Conservation (phyloP, 2,888 invertebrate species). For the Ectropis crepuscularia region DNA sequence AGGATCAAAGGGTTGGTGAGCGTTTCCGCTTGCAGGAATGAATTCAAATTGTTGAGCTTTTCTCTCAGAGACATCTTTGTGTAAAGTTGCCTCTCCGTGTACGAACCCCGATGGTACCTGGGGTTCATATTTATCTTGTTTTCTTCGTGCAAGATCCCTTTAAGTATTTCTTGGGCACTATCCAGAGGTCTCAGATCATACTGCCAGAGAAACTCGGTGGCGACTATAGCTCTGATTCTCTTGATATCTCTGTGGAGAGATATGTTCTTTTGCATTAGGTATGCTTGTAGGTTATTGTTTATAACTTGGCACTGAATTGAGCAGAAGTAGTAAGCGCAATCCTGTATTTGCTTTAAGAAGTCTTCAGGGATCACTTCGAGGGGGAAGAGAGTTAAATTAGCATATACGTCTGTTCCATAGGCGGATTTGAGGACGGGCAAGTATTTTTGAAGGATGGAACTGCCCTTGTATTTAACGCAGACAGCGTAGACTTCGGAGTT, state of each 20-base stretch:
- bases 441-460: slow-evolving; percentile 64
- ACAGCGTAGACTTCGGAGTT: slow-evolving; percentile 97
- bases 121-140: slow-evolving; percentile 77
- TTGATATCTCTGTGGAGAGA: slow-evolving; percentile 71
- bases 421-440: slow-evolving; percentile 71
- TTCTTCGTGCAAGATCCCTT: slow-evolving; percentile 72
- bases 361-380: slow-evolving; percentile 83
- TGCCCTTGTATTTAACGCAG: slow-evolving; percentile 86
- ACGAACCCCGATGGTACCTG: slow-evolving; percentile 82
- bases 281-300: slow-evolving; percentile 87
- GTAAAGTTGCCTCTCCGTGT: slow-evolving; percentile 82
- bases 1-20: slow-evolving; percentile 69
- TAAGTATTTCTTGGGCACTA: slow-evolving; percentile 75
- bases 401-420: slow-evolving; percentile 72
- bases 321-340: slow-evolving; percentile 88
- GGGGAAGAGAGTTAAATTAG: slow-evolving; percentile 83
- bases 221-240: slow-evolving; percentile 77
- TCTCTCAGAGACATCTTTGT: slow-evolving; percentile 75
- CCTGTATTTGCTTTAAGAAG: slow-evolving; percentile 87
- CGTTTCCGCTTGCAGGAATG: slow-evolving; percentile 71
- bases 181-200: slow-evolving; percentile 84
- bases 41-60: slow-evolving; percentile 74
- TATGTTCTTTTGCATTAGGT: slow-evolving; percentile 77
- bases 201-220: slow-evolving; percentile 83
- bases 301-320: slow-evolving; percentile 88